Evolutionary conservation across 2,113 vertebrate species (phyloP).

Genomic region (Tyrannus savana): DNA sequence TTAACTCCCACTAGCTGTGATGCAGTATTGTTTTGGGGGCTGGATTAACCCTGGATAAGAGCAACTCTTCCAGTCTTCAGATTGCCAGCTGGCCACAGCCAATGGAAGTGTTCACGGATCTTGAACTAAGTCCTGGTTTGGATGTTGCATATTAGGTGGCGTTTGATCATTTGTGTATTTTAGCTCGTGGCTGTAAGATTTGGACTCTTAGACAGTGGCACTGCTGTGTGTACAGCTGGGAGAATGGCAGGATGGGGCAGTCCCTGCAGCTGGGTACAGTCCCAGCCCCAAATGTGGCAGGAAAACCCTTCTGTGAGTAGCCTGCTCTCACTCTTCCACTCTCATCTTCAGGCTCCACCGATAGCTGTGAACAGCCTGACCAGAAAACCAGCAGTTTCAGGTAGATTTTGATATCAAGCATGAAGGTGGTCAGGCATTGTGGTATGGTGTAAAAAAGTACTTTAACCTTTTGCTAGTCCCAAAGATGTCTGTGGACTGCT

Average conservation of each 20-base stretch:
- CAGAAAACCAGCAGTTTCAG: neutral
- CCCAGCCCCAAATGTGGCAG: neutral
- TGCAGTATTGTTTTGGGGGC: neutral
- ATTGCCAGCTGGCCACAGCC: neutral
- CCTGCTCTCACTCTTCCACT: neutral
- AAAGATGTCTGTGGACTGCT: neutral
- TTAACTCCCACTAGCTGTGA: neutral
- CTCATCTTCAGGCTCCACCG: neutral
- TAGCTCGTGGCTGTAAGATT: neutral
- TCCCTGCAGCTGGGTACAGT: neutral
- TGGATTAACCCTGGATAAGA: neutral
- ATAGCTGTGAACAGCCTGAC: neutral
- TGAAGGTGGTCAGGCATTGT: accelerated
- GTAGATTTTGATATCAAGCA: neutral
- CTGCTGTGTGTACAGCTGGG: neutral
- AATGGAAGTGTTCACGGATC: neutral
- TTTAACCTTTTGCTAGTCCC: neutral
- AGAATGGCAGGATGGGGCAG: neutral
- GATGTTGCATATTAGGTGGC: neutral
- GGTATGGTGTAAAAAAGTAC: neutral
- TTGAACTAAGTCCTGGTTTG: neutral
- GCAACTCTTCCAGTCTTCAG: neutral
- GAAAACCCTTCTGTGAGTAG: neutral
- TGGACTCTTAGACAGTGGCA: accelerated
- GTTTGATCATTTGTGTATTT: neutral